Evolutionary conservation across 2,113 vertebrate species (phyloP), one percentile per base, ranked within the genome.

Genomic region (Ammodytes dubius): DNA sequence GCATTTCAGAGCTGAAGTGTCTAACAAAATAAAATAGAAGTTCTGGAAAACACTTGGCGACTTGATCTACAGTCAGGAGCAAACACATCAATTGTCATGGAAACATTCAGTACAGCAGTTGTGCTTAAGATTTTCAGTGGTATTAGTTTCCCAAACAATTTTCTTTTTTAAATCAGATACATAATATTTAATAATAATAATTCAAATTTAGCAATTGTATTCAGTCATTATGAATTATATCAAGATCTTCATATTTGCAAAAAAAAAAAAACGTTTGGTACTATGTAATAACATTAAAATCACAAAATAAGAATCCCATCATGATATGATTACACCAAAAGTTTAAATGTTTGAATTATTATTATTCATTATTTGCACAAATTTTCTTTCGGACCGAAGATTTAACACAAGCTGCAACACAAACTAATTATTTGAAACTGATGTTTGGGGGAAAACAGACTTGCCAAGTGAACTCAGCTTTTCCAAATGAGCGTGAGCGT

Each of bases 81-180:
- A 45, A 61, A 71, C 27, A n/a, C 11, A 53, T 19, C 0, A 57
- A 43, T 2, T 61, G 13, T 52, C 13, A 67, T 54, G 71, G 58
- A 74, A 72, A 79, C 81, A 54, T 83, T 84, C n/a, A 83, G 43
- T 42, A 56, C 27, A 84, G 71, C 15, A 57, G 45, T 79, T 81
- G 61, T 83, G 77, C 77, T 85, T 79, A 5, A 49, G 61, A 65
- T 82, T 65, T 58, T 72, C 68, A 82, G 64, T 43, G 49, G 53
- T n/a, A 8, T 60, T 70, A 49, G 52, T 70, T 81, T 79, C 13
- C 27, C 63, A 74, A 27, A 27, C 27, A 27, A 27, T 27, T 27
- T 27, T 27, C 27, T 27, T 27, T 27, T 27, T 27, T 27, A 61
- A 79, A 58, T 61, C 17, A 72, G 0, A 47, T 8, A 45, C 12